Evolutionary conservation across 2,797 vertebrate genomes (phyloP).

Genomic region (Schizopygopsis pylzovi): DNA sequence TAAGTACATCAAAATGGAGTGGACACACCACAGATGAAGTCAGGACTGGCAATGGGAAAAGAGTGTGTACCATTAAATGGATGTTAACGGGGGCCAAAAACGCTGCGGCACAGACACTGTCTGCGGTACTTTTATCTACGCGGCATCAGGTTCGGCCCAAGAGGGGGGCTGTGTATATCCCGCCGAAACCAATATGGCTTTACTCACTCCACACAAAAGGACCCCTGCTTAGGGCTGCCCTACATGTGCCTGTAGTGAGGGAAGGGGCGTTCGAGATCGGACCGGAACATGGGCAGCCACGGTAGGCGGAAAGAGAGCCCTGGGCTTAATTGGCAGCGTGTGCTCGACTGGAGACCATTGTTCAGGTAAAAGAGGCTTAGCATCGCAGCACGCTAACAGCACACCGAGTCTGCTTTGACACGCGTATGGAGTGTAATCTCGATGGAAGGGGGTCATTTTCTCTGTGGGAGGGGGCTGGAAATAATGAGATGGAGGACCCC

Average conservation of each 20-base stretch:
- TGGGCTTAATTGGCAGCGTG: conserved; percentile 88
- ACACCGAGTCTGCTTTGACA: conserved; percentile 51
- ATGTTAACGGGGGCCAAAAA: conserved; percentile 37
- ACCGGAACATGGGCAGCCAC: conserved; percentile 59
- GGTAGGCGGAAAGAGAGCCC: conserved; percentile 73
- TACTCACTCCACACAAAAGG: conserved; percentile 72
- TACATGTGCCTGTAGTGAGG: no score
- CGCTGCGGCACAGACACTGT: conserved; percentile 11
- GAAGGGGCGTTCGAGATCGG: conserved; percentile 65
- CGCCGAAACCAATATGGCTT: conserved; percentile 76
- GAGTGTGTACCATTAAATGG: background rate
- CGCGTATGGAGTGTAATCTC: conserved; percentile 57
- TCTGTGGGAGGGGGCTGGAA: conserved; percentile 55
- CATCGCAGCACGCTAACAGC: conserved; percentile 70
- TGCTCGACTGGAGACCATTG: conserved; percentile 73
- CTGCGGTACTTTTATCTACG: conserved; percentile 51
- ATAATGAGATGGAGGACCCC: conserved; percentile 63
- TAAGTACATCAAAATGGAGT: background rate
- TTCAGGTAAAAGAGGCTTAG: conserved; percentile 81
- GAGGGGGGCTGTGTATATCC: conserved; percentile 72
- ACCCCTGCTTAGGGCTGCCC: background rate
- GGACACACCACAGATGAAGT: background rate
- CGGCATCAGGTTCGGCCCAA: conserved; percentile 43
- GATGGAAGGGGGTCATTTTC: conserved; percentile 50
- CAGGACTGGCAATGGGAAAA: background rate